Evolutionary conservation across 2,113 vertebrate genomes (phyloP).

Genomic region (Tamias sibiricus): DNA sequence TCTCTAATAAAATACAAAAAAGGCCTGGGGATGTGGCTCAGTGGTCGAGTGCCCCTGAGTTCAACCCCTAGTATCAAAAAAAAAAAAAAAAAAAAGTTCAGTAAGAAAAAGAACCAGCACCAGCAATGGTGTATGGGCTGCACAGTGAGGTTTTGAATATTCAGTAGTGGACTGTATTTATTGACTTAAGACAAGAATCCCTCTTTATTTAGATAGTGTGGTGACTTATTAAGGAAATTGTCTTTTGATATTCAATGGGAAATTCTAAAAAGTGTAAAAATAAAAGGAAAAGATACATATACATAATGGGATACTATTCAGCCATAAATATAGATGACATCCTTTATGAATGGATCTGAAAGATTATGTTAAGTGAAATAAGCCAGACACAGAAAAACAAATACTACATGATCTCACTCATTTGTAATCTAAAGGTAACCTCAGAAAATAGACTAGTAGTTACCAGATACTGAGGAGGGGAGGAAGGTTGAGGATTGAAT

Average conservation of each 20-base stretch:
- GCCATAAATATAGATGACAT: not conserved
- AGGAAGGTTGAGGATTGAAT: too few species aligned
- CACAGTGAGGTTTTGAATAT: not conserved
- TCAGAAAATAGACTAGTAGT: not conserved
- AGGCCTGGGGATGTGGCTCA: too few species aligned
- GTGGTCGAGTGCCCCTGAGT: too few species aligned
- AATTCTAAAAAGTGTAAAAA: constrained; percentile 9
- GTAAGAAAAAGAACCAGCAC: not conserved
- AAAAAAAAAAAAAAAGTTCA: too few species aligned
- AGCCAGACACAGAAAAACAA: not conserved
- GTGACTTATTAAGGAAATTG: not conserved
- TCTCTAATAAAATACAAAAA: too few species aligned
- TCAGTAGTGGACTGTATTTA: not conserved
- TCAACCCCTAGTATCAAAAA: too few species aligned
- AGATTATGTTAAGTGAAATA: not conserved
- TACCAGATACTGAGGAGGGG: not conserved
- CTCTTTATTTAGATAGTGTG: not conserved
- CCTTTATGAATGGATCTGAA: not conserved
- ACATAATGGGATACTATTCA: not conserved
- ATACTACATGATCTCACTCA: not conserved
- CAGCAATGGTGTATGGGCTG: not conserved
- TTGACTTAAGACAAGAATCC: not conserved
- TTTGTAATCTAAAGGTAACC: not conserved
- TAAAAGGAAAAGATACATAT: not conserved
- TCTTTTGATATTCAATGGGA: not conserved